These are phyloP conservation scores for Syrmaticus mikado DNA, from an alignment of 2,113 vertebrate genomes.

Conservation along the genomic window DNA sequence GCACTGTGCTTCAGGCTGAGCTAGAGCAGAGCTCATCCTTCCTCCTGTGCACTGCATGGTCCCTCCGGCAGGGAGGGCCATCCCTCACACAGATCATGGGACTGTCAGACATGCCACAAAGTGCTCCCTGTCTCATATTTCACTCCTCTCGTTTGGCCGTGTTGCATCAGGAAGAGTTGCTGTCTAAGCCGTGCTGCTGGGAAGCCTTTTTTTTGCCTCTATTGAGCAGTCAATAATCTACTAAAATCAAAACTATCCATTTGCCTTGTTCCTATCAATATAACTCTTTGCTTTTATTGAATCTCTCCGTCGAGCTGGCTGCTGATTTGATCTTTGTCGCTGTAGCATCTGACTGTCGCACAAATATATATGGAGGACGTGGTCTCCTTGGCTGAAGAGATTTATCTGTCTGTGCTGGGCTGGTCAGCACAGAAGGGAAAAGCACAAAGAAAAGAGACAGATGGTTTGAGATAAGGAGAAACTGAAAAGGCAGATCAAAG, in stretches of 20 bases:
- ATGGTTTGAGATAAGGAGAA: conserved; percentile 23
- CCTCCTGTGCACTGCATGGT: background rate
- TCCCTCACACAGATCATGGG: conserved; percentile 3
- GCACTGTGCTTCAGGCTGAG: background rate
- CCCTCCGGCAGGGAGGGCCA: background rate
- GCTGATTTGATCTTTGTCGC: conserved; percentile 30
- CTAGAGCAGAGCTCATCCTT: conserved; percentile 7
- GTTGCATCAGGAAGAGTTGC: background rate
- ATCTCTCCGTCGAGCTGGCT: conserved; percentile 7
- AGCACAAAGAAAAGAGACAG: conserved; percentile 23
- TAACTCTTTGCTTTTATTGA: conserved; percentile 29
- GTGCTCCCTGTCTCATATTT: background rate
- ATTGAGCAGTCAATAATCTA: conserved; percentile 55
- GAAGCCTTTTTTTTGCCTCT: conserved; percentile 14
- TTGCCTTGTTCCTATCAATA: conserved; percentile 48
- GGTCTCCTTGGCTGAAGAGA: conserved; percentile 54
- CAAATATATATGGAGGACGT: conserved; percentile 25
- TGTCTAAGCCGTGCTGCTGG: background rate
- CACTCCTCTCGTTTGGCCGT: background rate
- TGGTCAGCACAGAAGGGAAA: conserved; percentile 28
- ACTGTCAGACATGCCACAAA: background rate
- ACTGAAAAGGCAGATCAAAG: background rate
- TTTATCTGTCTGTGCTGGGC: conserved; percentile 48
- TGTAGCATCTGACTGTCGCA: background rate
- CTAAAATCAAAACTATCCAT: conserved; percentile 54